Percentiles rank a stretch among this genome's conserved stretches.
Conservation (phyloP, 2,113 vertebrate species). For the Saimiri boliviensis region DNA sequence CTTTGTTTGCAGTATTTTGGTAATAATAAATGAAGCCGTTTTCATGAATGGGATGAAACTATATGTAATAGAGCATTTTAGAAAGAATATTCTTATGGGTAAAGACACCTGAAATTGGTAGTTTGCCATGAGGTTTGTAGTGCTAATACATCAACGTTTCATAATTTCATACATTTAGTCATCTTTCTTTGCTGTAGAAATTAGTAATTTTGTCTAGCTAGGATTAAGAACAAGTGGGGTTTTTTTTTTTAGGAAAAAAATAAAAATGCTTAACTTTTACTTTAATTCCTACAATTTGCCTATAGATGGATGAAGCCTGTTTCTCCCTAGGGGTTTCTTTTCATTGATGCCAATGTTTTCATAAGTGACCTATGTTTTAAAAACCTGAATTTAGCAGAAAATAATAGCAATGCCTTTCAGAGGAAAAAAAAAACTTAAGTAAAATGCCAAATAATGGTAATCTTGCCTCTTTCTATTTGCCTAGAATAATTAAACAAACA, state of each 20-base stretch:
- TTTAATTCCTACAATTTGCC: not conserved
- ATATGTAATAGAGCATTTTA: not conserved
- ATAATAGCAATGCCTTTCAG: not conserved
- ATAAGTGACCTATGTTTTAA: not conserved
- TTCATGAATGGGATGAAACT: not conserved
- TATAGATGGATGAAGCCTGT: not conserved
- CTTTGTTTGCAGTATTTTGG: not conserved
- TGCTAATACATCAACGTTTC: not conserved
- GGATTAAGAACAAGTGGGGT: not conserved
- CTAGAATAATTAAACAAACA: not conserved
- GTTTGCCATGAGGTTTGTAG: not conserved
- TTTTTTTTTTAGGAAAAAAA: constrained; percentile 15
- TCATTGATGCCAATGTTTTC: not conserved
- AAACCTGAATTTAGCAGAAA: not conserved
- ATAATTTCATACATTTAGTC: not conserved
- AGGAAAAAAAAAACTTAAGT: not conserved
- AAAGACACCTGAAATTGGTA: not conserved
- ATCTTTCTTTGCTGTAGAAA: not conserved
- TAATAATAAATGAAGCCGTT: not conserved
- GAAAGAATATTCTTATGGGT: not conserved
- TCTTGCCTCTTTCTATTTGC: not conserved
- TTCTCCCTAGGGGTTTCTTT: not conserved
- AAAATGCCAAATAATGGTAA: not conserved
- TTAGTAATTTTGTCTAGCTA: not conserved
- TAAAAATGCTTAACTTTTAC: not conserved